Evolutionary conservation across 2,113 vertebrate species (phyloP), one percentile per base, ranked within the genome.

Genomic region (Passer domesticus): DNA sequence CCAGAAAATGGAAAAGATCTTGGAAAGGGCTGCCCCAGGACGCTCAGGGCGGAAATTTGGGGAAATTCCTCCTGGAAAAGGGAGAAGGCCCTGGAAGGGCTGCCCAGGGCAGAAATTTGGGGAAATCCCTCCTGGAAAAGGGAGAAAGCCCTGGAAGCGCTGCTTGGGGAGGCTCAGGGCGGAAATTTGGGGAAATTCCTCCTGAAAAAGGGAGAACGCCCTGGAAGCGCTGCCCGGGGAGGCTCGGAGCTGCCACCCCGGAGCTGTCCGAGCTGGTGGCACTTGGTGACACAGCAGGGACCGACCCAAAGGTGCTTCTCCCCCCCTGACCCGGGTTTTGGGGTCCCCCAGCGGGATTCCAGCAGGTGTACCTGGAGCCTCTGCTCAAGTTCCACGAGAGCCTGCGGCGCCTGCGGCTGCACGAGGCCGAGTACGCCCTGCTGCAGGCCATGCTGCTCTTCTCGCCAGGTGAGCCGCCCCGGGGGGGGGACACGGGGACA

Each of bases 351-450:
- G 98, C 82, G 5, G 98, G 99, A 1, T 98, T 99, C 92, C 98
- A 98, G 97, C 95, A 93, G 35, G 95, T 98, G 13, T 98, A 98
- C 49, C 56, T 99, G 93, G 98, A 99, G 64, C 95, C 97, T 2
- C 33, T 98, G 73, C 95, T 98, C 59, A 98, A 91, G 74, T 99
- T 99, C 89, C 99, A 99, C 56, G 92, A 96, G 91, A 96, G 96
- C 15, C 91, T 99, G 76, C 94, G 89, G 69, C 97, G 91, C 30
- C 97, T 98, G 37, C 91, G 58, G 50, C 97, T 99, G 41, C 97
- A 97, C 9, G 97, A 98, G 39, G 95, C 97, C 0, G 98, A 98
- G 92, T 98, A 98, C 4, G 96, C 97, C 13, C 97, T 99, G 86
- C 94, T 98, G 58, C 96, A 97, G 70, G 98, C 98, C 31, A 87